Percentiles rank a stretch among this genome's conserved stretches.
phyloP scores from a whole-genome alignment of 2,797 vertebrate genomes.

The Oryzias sinensis region DNA sequence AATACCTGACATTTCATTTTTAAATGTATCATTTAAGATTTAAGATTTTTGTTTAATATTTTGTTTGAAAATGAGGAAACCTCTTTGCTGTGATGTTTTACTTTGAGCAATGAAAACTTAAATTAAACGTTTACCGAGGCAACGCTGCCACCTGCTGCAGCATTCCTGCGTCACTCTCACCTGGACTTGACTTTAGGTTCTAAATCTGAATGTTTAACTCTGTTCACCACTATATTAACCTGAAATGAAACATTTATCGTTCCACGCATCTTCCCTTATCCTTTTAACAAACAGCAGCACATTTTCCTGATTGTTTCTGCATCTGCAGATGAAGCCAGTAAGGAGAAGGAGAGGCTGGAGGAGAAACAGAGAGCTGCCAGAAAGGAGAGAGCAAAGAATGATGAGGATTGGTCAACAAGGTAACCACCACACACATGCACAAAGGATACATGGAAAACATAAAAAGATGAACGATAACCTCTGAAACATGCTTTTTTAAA shows the following conservation, averaged over 20 bases:
- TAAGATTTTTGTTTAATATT: neutral
- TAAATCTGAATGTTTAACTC: no score
- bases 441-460: no score
- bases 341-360: conserved; percentile 91
- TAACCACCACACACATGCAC: conserved; percentile 49
- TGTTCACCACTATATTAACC: no score
- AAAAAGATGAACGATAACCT: no score
- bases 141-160: conserved; percentile 48
- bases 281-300: neutral
- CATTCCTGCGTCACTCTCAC: neutral
- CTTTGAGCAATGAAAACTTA: neutral
- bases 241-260: neutral
- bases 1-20: neutral
- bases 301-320: neutral
- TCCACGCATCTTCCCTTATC: neutral
- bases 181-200: no score
- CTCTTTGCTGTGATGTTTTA: neutral
- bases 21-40: neutral
- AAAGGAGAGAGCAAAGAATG: conserved; percentile 84
- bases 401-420: conserved; percentile 90
- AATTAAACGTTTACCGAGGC: neutral
- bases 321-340: conserved; percentile 86
- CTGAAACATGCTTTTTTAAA: no score
- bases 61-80: neutral
- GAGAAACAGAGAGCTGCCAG: conserved; percentile 92